phyloP scores from a whole-genome alignment of 2,797 vertebrate genomes.

The Trichosurus vulpecula region DNA sequence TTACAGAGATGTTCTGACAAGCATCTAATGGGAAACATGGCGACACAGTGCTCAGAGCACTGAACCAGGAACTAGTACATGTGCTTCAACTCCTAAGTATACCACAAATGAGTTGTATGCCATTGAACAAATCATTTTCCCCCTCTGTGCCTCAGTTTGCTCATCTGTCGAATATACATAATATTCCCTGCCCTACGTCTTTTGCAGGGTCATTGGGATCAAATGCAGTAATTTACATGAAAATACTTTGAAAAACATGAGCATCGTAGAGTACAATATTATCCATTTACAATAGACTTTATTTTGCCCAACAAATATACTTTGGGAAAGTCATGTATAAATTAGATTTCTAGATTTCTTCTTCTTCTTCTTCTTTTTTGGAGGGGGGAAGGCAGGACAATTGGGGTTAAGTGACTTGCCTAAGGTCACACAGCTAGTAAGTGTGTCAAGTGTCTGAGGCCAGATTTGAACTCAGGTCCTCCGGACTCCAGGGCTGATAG shows the following conservation, averaged over 20 bases:
- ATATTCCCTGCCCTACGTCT: neutral
- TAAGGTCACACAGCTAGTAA: no score
- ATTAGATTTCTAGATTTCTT: neutral
- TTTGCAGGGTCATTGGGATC: neutral
- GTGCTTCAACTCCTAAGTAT: slow-evolving; percentile 5
- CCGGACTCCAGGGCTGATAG: no score
- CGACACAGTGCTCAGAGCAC: slow-evolving; percentile 28
- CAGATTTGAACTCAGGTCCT: no score
- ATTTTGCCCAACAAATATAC: neutral
- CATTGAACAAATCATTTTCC: slow-evolving; percentile 1
- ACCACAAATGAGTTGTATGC: neutral
- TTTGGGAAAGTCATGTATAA: neutral
- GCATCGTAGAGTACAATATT: neutral
- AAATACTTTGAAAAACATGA: slow-evolving; percentile 38
- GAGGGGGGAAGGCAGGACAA: no score
- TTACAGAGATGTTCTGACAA: slow-evolving; percentile 64
- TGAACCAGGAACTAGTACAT: slow-evolving; percentile 7
- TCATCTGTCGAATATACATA: slow-evolving; percentile 10
- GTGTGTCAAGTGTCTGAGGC: no score
- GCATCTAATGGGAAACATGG: slow-evolving; percentile 59
- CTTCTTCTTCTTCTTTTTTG: no score
- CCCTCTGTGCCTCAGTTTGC: slow-evolving; percentile 12
- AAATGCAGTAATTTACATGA: neutral
- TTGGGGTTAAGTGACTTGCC: no score
- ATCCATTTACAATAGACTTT: neutral